These are phyloP conservation scores for Botia almorhae DNA, from an alignment of 2,797 vertebrate genomes.

Conservation along the genomic window DNA sequence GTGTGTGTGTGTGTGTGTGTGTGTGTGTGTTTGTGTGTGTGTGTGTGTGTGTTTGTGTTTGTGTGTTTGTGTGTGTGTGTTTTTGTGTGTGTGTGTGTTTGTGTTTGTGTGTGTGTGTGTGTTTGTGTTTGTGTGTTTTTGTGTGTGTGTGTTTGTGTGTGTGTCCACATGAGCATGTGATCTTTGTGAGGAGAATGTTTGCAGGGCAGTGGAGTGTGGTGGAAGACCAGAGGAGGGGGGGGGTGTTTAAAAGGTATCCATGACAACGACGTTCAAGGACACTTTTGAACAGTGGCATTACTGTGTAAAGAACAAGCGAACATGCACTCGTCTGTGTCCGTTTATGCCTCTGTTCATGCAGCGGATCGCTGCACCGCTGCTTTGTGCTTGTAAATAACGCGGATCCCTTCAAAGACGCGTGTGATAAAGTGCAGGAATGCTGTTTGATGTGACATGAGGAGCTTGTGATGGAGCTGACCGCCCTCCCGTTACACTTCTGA, in stretches of 20 bases:
- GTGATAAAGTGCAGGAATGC: conserved; percentile 27
- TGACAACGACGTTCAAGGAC: conserved; percentile 73
- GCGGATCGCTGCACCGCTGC: neutral
- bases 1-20: too few relatives aligned
- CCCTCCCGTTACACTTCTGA: conserved; percentile 66
- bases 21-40: too few relatives aligned
- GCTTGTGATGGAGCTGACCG: conserved; percentile 56
- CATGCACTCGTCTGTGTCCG: neutral
- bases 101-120: too few relatives aligned
- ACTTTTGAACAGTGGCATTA: conserved; percentile 65
- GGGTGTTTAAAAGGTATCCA: conserved; percentile 76
- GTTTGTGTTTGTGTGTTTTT: too few relatives aligned
- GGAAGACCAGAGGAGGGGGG: conserved; percentile 39
- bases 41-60: too few relatives aligned
- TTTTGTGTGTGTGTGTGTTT: neutral
- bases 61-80: too few relatives aligned
- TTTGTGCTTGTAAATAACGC: conserved; percentile 1
- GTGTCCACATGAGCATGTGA: conserved; percentile 33
- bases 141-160: conserved; percentile 8
- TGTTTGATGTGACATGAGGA: conserved; percentile 27
- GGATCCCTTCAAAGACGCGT: neutral
- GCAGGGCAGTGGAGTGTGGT: conserved; percentile 52
- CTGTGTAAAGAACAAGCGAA: conserved; percentile 43
- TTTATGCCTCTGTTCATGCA: neutral
- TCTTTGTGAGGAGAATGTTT: conserved; percentile 33